These are phyloP conservation scores for Coelopa frigida DNA, from an alignment of 1,140 invertebrate genomes.

Conservation along the genomic window DNA sequence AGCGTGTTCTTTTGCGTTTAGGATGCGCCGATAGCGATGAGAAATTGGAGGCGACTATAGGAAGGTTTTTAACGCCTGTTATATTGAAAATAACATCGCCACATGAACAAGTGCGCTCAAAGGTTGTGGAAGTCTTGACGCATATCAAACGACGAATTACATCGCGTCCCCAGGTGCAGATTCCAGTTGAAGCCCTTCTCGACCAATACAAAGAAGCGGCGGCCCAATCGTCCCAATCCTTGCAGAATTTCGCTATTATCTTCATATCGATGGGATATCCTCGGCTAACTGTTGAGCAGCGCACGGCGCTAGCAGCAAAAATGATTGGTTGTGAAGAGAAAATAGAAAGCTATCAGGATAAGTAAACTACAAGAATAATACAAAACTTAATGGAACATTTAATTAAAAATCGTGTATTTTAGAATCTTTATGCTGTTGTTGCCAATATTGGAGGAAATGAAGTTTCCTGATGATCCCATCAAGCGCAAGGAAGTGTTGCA, in stretches of 20 bases:
- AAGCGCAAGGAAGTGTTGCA: conserved; percentile 56
- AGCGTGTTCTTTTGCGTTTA: conserved; percentile 80
- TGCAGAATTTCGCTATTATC: conserved; percentile 88
- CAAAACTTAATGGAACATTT: no score
- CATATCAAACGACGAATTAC: conserved; percentile 88
- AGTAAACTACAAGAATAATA: conserved; percentile 50
- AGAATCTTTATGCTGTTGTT: conserved; percentile 74
- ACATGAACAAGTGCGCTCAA: conserved; percentile 76
- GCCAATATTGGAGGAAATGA: conserved; percentile 66
- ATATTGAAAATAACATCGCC: conserved; percentile 79
- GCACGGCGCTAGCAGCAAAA: conserved; percentile 66
- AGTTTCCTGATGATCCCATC: conserved; percentile 57
- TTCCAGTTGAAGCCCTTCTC: conserved; percentile 79
- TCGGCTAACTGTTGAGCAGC: conserved; percentile 64
- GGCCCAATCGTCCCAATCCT: conserved; percentile 37
- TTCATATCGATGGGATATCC: conserved; percentile 91
- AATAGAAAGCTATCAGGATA: conserved; percentile 77
- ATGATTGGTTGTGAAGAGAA: conserved; percentile 74
- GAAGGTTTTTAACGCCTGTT: conserved; percentile 82
- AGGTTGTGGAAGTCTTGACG: conserved; percentile 85
- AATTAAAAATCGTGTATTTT: conserved; percentile 7
- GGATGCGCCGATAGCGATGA: conserved; percentile 84
- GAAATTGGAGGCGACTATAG: conserved; percentile 72
- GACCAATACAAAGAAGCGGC: conserved; percentile 70
- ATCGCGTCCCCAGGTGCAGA: conserved; percentile 71